Conservation (phyloP, 2,797 vertebrate genomes). For the Cephalopachus bancanus region DNA sequence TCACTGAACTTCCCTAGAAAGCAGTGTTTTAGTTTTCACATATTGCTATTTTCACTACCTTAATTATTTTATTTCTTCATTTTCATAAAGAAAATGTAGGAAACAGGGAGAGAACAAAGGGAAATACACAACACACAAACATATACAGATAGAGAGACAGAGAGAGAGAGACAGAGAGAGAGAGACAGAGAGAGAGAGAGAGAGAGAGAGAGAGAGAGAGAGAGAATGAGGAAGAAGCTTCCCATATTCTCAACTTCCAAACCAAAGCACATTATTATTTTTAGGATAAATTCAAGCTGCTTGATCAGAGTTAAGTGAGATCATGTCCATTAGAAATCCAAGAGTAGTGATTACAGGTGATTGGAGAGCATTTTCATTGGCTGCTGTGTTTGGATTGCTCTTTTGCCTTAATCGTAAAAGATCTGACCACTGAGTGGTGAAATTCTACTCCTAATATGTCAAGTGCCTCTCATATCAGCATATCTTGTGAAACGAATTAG, state of each 20-base stretch:
- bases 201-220: neutral
- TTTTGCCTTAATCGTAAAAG: slow-evolving; percentile 81
- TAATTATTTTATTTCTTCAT: neutral
- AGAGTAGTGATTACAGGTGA: slow-evolving; percentile 76
- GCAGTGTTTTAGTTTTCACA: neutral
- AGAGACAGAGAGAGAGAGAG: neutral
- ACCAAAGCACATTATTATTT: slow-evolving; percentile 70
- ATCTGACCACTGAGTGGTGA: slow-evolving; percentile 83
- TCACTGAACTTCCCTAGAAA: slow-evolving; percentile 13
- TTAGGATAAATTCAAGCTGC: slow-evolving; percentile 77
- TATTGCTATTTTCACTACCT: neutral
- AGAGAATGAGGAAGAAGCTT: neutral
- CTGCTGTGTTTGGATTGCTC: slow-evolving; percentile 79
- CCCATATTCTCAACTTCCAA: slow-evolving; percentile 60
- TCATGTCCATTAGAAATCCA: slow-evolving; percentile 81
- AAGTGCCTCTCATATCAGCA: slow-evolving; percentile 79
- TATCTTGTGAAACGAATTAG: slow-evolving; percentile 86
- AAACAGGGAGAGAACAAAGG: neutral
- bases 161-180: neutral
- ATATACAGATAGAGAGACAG: neutral
- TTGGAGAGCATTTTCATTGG: slow-evolving; percentile 74
- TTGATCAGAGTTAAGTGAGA: slow-evolving; percentile 65
- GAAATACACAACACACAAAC: neutral
- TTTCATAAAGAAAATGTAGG: slow-evolving; percentile 31
- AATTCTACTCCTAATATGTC: slow-evolving; percentile 83